Evolutionary conservation across 2,888 invertebrate species (phyloP).

Genomic region (Drosophila infuscata): DNA sequence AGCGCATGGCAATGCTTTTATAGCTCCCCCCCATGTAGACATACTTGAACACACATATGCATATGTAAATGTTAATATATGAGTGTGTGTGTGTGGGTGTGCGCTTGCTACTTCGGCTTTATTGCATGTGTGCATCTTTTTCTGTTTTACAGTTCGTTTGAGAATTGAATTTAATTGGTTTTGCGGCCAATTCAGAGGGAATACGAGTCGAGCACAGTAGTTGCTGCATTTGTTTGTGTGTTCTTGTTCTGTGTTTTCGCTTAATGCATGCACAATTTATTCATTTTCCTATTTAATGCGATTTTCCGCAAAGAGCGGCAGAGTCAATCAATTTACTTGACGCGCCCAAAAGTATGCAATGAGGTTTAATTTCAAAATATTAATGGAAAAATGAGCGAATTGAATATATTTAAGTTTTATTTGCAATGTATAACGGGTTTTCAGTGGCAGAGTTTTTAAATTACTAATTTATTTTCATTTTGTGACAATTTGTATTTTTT

Average conservation of each 20-base stretch:
- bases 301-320: constrained; percentile 8
- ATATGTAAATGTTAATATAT: neutral
- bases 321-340: constrained; percentile 30
- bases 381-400: constrained; percentile 5
- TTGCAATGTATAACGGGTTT: neutral
- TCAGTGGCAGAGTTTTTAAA: neutral
- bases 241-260: constrained; percentile 9
- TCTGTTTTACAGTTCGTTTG: constrained; percentile 68
- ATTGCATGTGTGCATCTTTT: constrained; percentile 48
- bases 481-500: neutral
- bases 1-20: constrained; percentile 32
- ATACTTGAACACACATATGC: too few relatives aligned
- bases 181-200: constrained; percentile 34
- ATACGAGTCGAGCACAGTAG: neutral
- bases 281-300: constrained; percentile 40
- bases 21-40: neutral
- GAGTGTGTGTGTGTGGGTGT: constrained; percentile 13
- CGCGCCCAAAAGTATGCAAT: constrained; percentile 50
- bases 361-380: constrained; percentile 11
- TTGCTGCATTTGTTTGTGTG: neutral
- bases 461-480: neutral
- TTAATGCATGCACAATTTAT: constrained; percentile 40
- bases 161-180: constrained; percentile 71
- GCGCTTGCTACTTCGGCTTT: constrained; percentile 30
- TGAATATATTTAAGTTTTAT: constrained; percentile 9